Evolutionary conservation across 35 echinoderm and acorn worm species (phyloP).

Genomic region (Hemicentrotus pulcherrimus): DNA sequence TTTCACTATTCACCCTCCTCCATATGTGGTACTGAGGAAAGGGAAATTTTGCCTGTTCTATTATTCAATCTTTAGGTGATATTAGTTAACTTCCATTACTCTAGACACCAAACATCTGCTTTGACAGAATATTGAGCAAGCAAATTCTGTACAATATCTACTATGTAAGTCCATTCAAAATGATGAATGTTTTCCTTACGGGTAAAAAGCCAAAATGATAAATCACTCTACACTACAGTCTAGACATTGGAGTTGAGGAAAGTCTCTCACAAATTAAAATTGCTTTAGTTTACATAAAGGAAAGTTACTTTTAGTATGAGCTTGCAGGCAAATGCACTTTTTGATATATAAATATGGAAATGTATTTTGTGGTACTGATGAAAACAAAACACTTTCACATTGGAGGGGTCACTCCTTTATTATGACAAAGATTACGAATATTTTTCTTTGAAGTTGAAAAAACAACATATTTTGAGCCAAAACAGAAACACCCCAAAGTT

Average conservation of each 20-base stretch:
- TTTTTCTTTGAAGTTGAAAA: neutral
- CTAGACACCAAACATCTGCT: no score
- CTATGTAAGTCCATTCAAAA: neutral
- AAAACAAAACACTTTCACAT: neutral
- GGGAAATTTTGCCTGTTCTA: no score
- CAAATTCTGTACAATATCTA: no score
- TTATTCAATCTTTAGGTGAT: no score
- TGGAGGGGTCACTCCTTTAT: neutral
- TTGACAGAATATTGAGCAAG: no score
- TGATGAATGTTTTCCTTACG: neutral
- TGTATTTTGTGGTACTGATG: neutral
- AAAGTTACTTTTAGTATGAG: no score
- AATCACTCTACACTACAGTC: neutral
- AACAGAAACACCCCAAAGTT: conserved; percentile 4
- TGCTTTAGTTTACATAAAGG: neutral
- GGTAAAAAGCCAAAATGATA: neutral
- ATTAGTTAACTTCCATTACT: no score
- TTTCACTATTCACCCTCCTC: no score
- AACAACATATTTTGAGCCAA: neutral
- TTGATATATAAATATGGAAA: neutral
- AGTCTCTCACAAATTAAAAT: neutral
- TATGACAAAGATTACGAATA: neutral
- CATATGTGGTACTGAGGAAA: no score
- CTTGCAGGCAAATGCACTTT: neutral
- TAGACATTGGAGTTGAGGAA: neutral